A percentile compares a stretch with the other conserved stretches of the same genome.
phyloP scores from a whole-genome alignment of 2,888 invertebrate species.

The Philereme transversata region DNA sequence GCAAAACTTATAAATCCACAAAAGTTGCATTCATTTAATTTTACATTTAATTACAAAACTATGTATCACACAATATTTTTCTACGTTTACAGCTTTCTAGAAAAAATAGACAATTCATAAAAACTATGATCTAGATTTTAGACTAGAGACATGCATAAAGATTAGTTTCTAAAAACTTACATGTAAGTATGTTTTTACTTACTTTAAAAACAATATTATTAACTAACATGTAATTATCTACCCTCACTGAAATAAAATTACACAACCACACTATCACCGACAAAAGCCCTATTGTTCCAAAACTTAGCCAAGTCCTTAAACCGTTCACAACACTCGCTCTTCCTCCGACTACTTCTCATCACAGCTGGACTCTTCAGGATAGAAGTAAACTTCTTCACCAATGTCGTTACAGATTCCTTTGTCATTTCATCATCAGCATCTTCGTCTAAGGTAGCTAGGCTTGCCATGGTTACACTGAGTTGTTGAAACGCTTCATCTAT shows the following conservation, averaged over 20 bases:
- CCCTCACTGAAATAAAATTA: conserved; percentile 22
- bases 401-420: conserved; percentile 64
- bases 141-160: too few relatives aligned
- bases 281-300: conserved; percentile 59
- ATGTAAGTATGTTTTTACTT: too few relatives aligned
- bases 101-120: too few relatives aligned
- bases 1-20: too few relatives aligned
- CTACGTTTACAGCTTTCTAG: too few relatives aligned
- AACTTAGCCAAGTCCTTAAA: conserved; percentile 71
- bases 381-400: conserved; percentile 67
- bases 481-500: conserved; percentile 73
- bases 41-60: too few relatives aligned
- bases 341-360: conserved; percentile 57
- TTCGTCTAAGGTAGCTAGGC: conserved; percentile 45
- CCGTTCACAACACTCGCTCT: conserved; percentile 59
- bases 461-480: conserved; percentile 55
- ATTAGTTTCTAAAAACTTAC: too few relatives aligned
- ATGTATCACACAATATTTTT: too few relatives aligned
- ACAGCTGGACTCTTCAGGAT: conserved; percentile 58
- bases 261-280: conserved; percentile 28
- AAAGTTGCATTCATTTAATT: too few relatives aligned
- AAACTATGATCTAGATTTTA: too few relatives aligned
- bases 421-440: conserved; percentile 47
- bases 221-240: conserved; percentile 27
- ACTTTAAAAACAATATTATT: too few relatives aligned